These are phyloP conservation scores for Paedocypris micromegethes DNA, from an alignment of 2,797 vertebrate genomes.

Conservation along the genomic window DNA sequence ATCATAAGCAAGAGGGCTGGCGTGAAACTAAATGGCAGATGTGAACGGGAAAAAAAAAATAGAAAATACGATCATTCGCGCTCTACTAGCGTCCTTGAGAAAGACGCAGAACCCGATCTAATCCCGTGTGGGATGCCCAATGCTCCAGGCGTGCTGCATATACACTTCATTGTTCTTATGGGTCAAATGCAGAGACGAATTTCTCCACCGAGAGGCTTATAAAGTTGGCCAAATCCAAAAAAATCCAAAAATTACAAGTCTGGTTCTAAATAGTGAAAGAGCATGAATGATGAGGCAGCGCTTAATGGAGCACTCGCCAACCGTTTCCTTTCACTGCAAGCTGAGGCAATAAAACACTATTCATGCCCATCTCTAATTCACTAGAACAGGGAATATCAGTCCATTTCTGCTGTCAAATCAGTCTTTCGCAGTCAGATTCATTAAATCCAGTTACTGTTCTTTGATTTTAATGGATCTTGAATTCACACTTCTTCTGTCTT, in stretches of 20 bases:
- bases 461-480: slow-evolving; percentile 5
- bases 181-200: too few species aligned
- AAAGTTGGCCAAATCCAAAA: too few species aligned
- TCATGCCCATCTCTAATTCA: slow-evolving; percentile 37
- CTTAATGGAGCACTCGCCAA: slow-evolving; percentile 53
- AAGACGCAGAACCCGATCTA: too few species aligned
- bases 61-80: too few species aligned
- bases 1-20: slow-evolving; percentile 39
- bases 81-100: too few species aligned
- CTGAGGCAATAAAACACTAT: slow-evolving; percentile 43
- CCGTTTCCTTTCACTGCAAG: slow-evolving; percentile 39
- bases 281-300: slow-evolving; percentile 40
- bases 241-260: slow-evolving; percentile 26
- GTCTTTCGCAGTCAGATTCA: slow-evolving; percentile 18
- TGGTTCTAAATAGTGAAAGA: slow-evolving; percentile 41
- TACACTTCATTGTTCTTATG: too few species aligned
- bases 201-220: too few species aligned
- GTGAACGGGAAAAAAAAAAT: slow-evolving; percentile 55
- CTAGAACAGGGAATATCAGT: slow-evolving; percentile 15
- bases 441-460: slow-evolving; percentile 23
- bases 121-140: too few species aligned
- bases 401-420: slow-evolving; percentile 17
- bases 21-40: slow-evolving; percentile 51
- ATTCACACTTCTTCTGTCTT: slow-evolving; percentile 1
- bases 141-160: too few species aligned